Evolutionary conservation across 2,797 vertebrate species (phyloP).

Genomic region (Phoeniculus purpureus): DNA sequence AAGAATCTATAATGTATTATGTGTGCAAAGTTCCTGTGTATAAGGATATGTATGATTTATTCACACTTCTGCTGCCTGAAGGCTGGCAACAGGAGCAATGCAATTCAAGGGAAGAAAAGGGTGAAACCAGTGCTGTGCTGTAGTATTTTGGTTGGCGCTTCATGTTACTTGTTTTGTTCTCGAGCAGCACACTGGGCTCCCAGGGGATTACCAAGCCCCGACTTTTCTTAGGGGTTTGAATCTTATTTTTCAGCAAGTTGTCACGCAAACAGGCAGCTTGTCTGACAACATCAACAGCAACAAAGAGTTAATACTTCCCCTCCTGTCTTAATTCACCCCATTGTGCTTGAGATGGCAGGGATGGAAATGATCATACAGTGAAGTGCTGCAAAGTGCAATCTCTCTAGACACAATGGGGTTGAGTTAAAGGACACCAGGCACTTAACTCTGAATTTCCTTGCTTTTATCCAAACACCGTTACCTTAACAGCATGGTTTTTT

Average conservation of each 20-base stretch:
- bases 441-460: conserved; percentile 49
- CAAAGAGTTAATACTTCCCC: conserved; percentile 48
- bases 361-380: conserved; percentile 33
- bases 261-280: background rate
- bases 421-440: conserved; percentile 32
- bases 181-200: background rate
- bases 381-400: conserved; percentile 56
- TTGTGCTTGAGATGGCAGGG: conserved; percentile 53
- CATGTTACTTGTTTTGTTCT: conserved; percentile 26
- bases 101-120: conserved; percentile 16
- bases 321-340: conserved; percentile 48
- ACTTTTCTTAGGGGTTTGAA: conserved; percentile 19
- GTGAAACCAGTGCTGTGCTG: conserved; percentile 31
- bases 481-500: conserved; percentile 33
- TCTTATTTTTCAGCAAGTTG: conserved; percentile 17
- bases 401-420: conserved; percentile 54
- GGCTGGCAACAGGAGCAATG: conserved; percentile 35
- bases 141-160: conserved; percentile 31
- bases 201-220: background rate
- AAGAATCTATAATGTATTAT: conserved; percentile 67
- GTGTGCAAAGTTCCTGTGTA: conserved; percentile 60
- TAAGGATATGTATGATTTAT: conserved; percentile 56
- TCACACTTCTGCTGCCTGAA: conserved; percentile 56
- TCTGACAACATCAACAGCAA: conserved; percentile 32
- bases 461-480: conserved; percentile 33